These are phyloP conservation scores for Acanthurus lineatus DNA, from an alignment of 2,797 vertebrate genomes.

Conservation along the genomic window DNA sequence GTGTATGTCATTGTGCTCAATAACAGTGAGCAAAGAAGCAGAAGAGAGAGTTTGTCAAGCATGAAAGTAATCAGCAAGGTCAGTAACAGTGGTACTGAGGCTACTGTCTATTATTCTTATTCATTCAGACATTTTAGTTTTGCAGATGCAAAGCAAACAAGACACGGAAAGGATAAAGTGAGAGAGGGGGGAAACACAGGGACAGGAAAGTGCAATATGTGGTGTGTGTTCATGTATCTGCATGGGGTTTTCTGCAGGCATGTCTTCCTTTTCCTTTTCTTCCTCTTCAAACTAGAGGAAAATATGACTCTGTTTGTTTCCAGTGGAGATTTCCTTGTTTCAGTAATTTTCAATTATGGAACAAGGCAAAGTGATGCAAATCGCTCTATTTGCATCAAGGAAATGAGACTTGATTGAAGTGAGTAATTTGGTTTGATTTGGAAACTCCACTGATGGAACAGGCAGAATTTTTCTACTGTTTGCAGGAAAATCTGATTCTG, in stretches of 20 bases:
- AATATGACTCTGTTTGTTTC: slow-evolving; percentile 36
- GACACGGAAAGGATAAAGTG: slow-evolving; percentile 50
- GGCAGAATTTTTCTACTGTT: slow-evolving; percentile 20
- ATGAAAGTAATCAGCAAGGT: slow-evolving; percentile 73
- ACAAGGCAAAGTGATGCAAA: slow-evolving; percentile 31
- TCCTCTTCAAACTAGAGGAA: slow-evolving; percentile 32
- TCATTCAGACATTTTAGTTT: slow-evolving; percentile 61
- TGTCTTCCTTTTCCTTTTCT: slow-evolving; percentile 8
- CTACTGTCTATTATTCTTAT: slow-evolving; percentile 67
- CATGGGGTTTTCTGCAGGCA: slow-evolving; percentile 8
- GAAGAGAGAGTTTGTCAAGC: slow-evolving; percentile 57
- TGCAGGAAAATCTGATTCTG: slow-evolving; percentile 9
- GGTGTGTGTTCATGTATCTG: not conserved
- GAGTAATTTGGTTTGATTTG: slow-evolving; percentile 37
- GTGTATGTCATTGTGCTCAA: slow-evolving; percentile 27
- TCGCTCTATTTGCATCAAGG: slow-evolving; percentile 32
- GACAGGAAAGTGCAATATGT: not conserved
- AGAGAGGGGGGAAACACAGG: not conserved
- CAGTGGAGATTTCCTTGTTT: slow-evolving; percentile 49
- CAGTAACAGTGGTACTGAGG: slow-evolving; percentile 53
- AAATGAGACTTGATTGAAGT: slow-evolving; percentile 55
- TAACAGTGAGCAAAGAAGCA: slow-evolving; percentile 38
- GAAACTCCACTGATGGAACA: slow-evolving; percentile 22
- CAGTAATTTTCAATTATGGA: slow-evolving; percentile 57
- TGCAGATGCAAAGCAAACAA: slow-evolving; percentile 59